phyloP scores from a whole-genome alignment of 2,113 vertebrate species.

The Romanogobio albipinnatus region DNA sequence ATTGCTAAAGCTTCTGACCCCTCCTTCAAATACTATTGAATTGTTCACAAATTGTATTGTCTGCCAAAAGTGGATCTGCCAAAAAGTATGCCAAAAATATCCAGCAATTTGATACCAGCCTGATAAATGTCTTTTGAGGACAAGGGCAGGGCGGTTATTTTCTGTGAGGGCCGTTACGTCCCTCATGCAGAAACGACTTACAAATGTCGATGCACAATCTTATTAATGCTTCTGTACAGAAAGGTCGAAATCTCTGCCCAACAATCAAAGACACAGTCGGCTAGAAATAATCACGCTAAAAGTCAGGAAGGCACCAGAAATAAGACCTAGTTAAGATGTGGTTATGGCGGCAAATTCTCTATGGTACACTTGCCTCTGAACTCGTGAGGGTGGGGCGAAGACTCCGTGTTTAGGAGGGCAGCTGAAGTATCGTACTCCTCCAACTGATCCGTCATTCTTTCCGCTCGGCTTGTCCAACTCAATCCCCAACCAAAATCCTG shows the following conservation, averaged over 20 bases:
- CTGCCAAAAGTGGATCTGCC: no score
- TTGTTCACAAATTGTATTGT: no score
- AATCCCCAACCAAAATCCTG: conserved; percentile 94
- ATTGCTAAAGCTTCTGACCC: not conserved
- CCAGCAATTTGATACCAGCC: not conserved
- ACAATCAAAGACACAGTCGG: conserved; percentile 25
- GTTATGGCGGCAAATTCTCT: not conserved
- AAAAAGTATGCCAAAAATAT: not conserved
- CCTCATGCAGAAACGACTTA: conserved; percentile 26
- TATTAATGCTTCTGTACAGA: conserved; percentile 24
- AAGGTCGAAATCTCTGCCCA: conserved; percentile 15
- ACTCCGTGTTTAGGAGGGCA: conserved; percentile 91
- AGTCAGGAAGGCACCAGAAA: conserved; percentile 12
- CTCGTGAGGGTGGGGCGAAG: conserved; percentile 92
- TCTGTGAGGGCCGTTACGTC: not conserved
- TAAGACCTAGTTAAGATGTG: not conserved
- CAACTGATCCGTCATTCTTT: conserved; percentile 94
- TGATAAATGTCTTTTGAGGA: conserved; percentile 22
- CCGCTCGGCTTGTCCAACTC: conserved; percentile 93
- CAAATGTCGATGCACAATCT: conserved; percentile 40
- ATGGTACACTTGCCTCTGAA: conserved; percentile 84
- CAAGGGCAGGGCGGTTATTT: not conserved
- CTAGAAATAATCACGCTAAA: conserved; percentile 15
- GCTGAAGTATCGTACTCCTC: conserved; percentile 90
- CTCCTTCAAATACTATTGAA: no score